These are phyloP conservation scores for Corvus cornix DNA, from an alignment of 2,113 vertebrate species.

Conservation along the genomic window DNA sequence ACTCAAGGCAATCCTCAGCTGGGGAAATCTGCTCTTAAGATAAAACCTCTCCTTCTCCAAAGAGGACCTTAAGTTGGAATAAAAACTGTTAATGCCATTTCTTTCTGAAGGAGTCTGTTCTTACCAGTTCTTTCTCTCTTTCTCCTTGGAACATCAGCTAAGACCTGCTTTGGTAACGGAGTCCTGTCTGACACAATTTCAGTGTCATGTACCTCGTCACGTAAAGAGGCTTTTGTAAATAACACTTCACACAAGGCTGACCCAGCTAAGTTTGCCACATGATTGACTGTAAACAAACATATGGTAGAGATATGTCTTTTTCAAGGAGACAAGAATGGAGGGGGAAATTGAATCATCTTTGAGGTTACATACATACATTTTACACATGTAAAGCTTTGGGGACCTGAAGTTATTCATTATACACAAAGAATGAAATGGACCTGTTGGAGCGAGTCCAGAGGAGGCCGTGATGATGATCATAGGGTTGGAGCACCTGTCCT, in stretches of 20 bases:
- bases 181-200: background rate
- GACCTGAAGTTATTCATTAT: background rate
- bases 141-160: background rate
- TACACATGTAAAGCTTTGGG: background rate
- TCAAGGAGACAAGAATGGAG: background rate
- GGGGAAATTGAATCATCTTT: background rate
- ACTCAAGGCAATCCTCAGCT: background rate
- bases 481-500: background rate
- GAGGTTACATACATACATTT: background rate
- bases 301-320: background rate
- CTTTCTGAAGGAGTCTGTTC: background rate
- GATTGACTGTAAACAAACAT: slow-evolving; percentile 35
- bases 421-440: background rate
- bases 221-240: background rate
- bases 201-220: background rate
- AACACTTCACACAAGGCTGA: background rate
- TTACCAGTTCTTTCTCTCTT: background rate
- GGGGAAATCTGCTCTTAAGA: background rate
- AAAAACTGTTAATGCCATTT: background rate
- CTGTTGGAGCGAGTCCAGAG: background rate
- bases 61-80: background rate
- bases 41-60: background rate
- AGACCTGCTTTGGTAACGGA: background rate
- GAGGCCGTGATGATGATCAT: background rate
- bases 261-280: background rate